Evolutionary conservation across 2,113 vertebrate genomes (phyloP).

Genomic region (Dromiciops gliroides): DNA sequence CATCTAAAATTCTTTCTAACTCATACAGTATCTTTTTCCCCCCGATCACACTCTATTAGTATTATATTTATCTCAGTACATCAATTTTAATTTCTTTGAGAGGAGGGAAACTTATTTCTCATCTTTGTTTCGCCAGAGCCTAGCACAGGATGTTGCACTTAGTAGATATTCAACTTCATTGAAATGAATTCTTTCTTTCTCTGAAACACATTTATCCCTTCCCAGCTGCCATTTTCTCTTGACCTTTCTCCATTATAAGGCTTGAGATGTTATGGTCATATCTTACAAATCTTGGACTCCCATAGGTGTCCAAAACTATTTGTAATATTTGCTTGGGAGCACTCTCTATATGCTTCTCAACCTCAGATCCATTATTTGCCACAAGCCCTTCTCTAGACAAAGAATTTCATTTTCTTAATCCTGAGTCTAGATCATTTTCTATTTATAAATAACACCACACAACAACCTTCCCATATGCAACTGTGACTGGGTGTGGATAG

Average conservation of each 20-base stretch:
- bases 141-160: not conserved
- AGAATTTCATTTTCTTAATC: not conserved
- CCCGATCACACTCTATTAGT: not conserved
- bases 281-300: not conserved
- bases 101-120: not conserved
- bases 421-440: not conserved
- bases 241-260: not conserved
- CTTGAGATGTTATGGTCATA: not conserved
- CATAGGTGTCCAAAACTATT: not conserved
- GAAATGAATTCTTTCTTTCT: not conserved
- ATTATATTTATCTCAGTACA: not conserved
- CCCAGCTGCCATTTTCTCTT: not conserved
- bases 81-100: not conserved
- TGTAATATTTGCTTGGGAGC: not conserved
- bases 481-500: not conserved
- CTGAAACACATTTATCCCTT: not conserved
- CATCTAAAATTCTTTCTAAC: not conserved
- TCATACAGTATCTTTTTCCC: not conserved
- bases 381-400: not conserved
- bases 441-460: rapidly evolving
- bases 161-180: not conserved
- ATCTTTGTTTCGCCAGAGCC: not conserved
- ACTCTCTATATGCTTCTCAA: not conserved
- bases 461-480: not conserved
- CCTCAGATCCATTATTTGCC: not conserved